These are phyloP conservation scores for Byasa hedistus DNA, from an alignment of 2,888 invertebrate genomes.

Conservation along the genomic window DNA sequence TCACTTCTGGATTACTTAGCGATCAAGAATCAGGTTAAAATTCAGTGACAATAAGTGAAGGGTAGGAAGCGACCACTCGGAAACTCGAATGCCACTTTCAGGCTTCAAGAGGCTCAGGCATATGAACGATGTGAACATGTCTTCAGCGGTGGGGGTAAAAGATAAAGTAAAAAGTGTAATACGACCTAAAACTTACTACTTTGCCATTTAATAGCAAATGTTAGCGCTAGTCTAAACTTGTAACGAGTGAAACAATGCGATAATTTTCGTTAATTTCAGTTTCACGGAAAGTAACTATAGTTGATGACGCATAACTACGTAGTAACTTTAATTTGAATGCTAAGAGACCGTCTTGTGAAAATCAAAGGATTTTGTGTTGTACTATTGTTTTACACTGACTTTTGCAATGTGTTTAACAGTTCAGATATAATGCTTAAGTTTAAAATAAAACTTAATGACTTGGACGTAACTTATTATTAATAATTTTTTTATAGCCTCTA, in stretches of 20 bases:
- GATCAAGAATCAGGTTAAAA: background rate
- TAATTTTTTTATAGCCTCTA: too few relatives aligned
- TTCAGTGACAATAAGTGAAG: background rate
- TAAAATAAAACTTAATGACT: too few relatives aligned
- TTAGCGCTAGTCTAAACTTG: too few relatives aligned
- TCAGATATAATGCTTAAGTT: too few relatives aligned
- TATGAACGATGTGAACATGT: slow-evolving; percentile 7
- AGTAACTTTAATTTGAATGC: background rate
- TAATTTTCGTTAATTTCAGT: background rate
- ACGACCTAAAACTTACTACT: too few relatives aligned
- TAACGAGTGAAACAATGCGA: too few relatives aligned
- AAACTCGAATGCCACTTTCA: slow-evolving; percentile 1
- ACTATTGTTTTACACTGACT: too few relatives aligned
- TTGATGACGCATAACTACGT: background rate
- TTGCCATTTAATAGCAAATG: too few relatives aligned
- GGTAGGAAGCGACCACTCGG: slow-evolving; percentile 4
- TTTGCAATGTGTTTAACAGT: too few relatives aligned
- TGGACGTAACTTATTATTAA: too few relatives aligned
- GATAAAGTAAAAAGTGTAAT: background rate
- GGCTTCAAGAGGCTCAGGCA: slow-evolving; percentile 7
- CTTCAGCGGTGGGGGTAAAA: background rate
- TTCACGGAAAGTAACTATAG: background rate
- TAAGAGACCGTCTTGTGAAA: background rate
- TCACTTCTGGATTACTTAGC: background rate
- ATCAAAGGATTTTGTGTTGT: background rate